These are phyloP conservation scores for Isotomurus palustris DNA, from an alignment of 2,888 invertebrate species.

Conservation along the genomic window DNA sequence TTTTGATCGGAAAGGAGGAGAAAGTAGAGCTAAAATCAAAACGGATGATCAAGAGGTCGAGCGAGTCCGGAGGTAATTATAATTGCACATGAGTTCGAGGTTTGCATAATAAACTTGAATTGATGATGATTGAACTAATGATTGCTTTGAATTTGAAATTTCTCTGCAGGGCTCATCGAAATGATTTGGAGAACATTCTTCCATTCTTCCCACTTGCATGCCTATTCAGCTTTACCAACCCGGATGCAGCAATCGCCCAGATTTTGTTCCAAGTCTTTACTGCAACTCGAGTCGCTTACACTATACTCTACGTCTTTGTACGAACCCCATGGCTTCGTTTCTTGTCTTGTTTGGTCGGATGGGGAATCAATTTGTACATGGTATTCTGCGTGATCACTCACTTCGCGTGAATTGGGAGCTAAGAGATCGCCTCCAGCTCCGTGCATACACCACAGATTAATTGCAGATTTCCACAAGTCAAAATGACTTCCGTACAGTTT, in stretches of 20 bases:
- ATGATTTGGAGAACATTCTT: slow-evolving; percentile 68
- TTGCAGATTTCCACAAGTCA: no score
- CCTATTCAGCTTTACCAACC: slow-evolving; percentile 60
- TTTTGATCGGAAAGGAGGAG: slow-evolving; percentile 48
- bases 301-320: slow-evolving; percentile 60
- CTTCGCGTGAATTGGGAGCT: neutral
- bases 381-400: neutral
- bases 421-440: no score
- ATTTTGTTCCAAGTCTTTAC: slow-evolving; percentile 59
- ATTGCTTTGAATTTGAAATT: neutral
- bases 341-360: neutral
- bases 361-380: neutral
- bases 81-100: neutral
- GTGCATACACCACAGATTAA: no score
- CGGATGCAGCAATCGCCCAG: slow-evolving; percentile 54
- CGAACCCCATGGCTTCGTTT: neutral
- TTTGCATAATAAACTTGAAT: neutral
- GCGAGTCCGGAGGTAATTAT: slow-evolving; percentile 53
- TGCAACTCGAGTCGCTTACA: slow-evolving; percentile 58
- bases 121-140: neutral
- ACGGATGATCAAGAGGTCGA: slow-evolving; percentile 55
- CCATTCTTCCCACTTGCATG: slow-evolving; percentile 60
- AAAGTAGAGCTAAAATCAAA: slow-evolving; percentile 46
- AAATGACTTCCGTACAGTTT: no score
- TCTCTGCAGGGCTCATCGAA: slow-evolving; percentile 61